A percentile compares a stretch with the other conserved stretches of the same genome.
These are phyloP conservation scores for Endotricha flammealis DNA, from an alignment of 2,888 invertebrate species.

Conservation along the genomic window DNA sequence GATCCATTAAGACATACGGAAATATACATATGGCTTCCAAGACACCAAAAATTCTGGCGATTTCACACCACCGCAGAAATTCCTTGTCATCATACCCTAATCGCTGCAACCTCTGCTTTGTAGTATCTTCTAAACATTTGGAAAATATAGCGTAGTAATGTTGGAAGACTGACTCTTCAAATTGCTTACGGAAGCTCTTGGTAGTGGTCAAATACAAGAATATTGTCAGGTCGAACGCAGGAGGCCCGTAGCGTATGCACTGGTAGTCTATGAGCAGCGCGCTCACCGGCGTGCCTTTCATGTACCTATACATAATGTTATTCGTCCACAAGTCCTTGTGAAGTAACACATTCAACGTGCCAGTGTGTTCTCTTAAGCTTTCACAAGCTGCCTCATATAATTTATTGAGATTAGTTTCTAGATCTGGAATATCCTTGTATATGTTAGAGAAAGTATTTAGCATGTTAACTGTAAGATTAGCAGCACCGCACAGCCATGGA, in stretches of 20 bases:
- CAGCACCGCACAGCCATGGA: constrained; percentile 44
- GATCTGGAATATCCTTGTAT: constrained; percentile 22
- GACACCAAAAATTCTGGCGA: constrained; percentile 18
- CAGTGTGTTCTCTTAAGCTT: constrained; percentile 32
- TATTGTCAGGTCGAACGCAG: constrained; percentile 50
- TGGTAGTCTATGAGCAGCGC: constrained; percentile 58
- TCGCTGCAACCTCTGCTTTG: constrained; percentile 22
- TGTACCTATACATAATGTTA: constrained; percentile 58
- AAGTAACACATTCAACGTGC: constrained; percentile 47
- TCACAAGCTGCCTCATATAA: constrained; percentile 41
- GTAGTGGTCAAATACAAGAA: constrained; percentile 36
- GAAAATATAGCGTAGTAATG: constrained; percentile 34
- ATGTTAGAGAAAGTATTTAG: constrained; percentile 43
- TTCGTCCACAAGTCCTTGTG: constrained; percentile 65
- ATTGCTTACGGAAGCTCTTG: constrained; percentile 26
- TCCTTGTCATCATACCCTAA: constrained; percentile 21
- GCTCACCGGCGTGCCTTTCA: constrained; percentile 34
- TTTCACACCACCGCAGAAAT: constrained; percentile 21
- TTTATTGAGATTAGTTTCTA: constrained; percentile 34
- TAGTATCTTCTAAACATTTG: constrained; percentile 22
- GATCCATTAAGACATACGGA: constrained; percentile 36
- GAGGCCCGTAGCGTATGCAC: constrained; percentile 52
- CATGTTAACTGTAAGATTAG: constrained; percentile 44
- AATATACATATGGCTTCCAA: constrained; percentile 23
- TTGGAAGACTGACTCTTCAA: constrained; percentile 28